These are phyloP conservation scores for Pseudochromis fuscus DNA, from an alignment of 2,797 vertebrate species.

Conservation along the genomic window DNA sequence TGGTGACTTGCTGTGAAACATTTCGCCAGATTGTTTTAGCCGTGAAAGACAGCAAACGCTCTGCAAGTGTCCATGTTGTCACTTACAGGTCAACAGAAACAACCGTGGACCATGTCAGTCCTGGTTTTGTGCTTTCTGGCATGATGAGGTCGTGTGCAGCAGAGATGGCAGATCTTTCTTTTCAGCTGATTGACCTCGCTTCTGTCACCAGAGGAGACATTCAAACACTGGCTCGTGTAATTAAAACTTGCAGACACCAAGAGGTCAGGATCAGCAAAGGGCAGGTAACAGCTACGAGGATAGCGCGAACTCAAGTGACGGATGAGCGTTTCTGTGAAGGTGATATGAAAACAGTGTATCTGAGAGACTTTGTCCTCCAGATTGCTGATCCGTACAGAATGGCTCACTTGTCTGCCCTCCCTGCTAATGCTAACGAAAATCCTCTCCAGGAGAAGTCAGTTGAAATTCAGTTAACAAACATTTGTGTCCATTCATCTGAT, in stretches of 20 bases:
- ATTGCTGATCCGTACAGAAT: constrained; percentile 84
- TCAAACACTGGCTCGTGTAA: constrained; percentile 78
- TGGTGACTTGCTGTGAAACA: constrained; percentile 87
- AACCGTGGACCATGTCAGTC: constrained; percentile 84
- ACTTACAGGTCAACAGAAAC: constrained; percentile 86
- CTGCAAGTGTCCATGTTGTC: constrained; percentile 80
- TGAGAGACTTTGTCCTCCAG: constrained; percentile 78
- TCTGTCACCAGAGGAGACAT: constrained; percentile 85
- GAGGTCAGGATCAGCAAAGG: constrained; percentile 87
- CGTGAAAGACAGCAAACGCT: constrained; percentile 74
- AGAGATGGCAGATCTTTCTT: constrained; percentile 78
- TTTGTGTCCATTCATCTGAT: constrained; percentile 90
- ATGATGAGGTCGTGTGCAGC: constrained; percentile 87
- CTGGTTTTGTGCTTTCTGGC: constrained; percentile 88
- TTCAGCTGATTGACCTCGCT: constrained; percentile 85
- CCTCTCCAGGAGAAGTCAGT: constrained; percentile 67
- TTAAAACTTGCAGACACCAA: constrained; percentile 78
- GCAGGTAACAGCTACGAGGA: constrained; percentile 72
- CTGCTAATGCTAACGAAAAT: constrained; percentile 29
- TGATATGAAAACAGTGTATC: constrained; percentile 21
- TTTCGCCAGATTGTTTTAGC: constrained; percentile 86
- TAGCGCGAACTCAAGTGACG: constrained; percentile 74
- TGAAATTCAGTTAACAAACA: constrained; percentile 83
- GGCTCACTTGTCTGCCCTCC: constrained; percentile 77
- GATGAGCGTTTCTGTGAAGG: constrained; percentile 25